These are phyloP conservation scores for Coluber constrictor DNA, from an alignment of 2,797 vertebrate genomes.

Conservation along the genomic window DNA sequence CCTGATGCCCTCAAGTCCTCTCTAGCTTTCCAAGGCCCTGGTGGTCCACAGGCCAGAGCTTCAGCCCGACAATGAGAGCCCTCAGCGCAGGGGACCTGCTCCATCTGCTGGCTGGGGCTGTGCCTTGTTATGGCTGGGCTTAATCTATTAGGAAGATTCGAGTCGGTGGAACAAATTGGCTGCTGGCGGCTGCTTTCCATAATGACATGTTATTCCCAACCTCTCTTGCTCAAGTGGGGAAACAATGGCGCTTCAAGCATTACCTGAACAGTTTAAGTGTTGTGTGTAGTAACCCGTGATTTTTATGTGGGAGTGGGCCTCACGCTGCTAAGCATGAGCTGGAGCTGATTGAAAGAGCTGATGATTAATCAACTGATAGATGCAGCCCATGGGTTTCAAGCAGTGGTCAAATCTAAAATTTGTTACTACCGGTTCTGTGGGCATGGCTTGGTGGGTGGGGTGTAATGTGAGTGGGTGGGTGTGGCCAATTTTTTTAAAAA, in stretches of 20 bases:
- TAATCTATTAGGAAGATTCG: not conserved
- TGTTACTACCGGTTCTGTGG: too few species aligned
- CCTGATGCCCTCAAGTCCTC: not conserved
- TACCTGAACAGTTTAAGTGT: not conserved
- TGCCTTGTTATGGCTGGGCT: not conserved
- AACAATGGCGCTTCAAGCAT: not conserved
- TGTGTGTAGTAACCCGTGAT: not conserved
- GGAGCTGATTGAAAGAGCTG: too few species aligned
- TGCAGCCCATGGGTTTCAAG: not conserved
- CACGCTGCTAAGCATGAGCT: too few species aligned
- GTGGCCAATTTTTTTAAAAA: too few species aligned
- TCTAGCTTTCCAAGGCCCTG: not conserved
- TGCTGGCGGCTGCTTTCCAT: not conserved
- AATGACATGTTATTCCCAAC: too few species aligned
- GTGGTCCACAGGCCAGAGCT: accelerated
- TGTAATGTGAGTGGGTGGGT: too few species aligned
- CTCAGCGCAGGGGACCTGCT: not conserved
- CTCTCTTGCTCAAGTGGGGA: not conserved
- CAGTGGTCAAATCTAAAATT: too few species aligned
- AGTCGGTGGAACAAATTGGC: not conserved
- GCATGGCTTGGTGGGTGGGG: too few species aligned
- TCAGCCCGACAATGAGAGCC: accelerated
- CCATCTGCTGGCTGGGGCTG: not conserved
- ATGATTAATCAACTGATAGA: too few species aligned
- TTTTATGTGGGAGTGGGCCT: too few species aligned